phyloP scores from a whole-genome alignment of 2,113 vertebrate genomes.

The Brachyhypopomus gauderio region DNA sequence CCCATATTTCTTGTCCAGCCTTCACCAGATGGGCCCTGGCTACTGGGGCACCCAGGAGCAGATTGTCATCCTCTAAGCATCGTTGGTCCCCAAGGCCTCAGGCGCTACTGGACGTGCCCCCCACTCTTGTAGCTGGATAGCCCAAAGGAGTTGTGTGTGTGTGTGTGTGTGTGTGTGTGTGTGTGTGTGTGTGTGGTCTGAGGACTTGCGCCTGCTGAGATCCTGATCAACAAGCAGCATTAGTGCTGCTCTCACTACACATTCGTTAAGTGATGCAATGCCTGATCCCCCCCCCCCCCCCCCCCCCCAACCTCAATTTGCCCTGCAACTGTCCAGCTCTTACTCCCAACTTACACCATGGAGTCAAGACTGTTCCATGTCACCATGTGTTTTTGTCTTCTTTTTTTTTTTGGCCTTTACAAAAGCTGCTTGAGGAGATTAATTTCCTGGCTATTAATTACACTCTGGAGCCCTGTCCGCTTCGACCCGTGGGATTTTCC shows the following conservation, averaged over 20 bases:
- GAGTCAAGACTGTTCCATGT: neutral
- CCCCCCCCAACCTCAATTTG: too few relatives aligned
- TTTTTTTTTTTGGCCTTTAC: neutral
- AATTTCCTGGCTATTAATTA: slow-evolving; percentile 42
- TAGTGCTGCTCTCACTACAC: too few relatives aligned
- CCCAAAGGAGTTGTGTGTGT: neutral
- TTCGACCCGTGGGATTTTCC: slow-evolving; percentile 29
- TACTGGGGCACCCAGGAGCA: neutral
- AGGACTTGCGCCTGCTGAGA: too few relatives aligned
- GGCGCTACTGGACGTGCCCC: neutral
- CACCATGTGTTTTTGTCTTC: neutral
- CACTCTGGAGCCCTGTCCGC: slow-evolving; percentile 6
- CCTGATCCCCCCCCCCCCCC: too few relatives aligned
- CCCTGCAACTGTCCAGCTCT: too few relatives aligned
- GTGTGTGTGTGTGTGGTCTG: too few relatives aligned
- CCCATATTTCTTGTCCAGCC: neutral
- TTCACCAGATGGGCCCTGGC: neutral
- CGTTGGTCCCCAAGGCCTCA: neutral
- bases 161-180: too few relatives aligned
- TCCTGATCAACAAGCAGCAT: too few relatives aligned
- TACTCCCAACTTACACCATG: neutral
- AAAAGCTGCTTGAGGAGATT: slow-evolving; percentile 34
- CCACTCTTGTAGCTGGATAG: neutral
- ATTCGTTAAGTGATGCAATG: too few relatives aligned
- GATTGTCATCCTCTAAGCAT: slow-evolving; percentile 21